These are phyloP conservation scores for Acanthurus tractus DNA, from an alignment of 2,797 vertebrate genomes.

Conservation along the genomic window DNA sequence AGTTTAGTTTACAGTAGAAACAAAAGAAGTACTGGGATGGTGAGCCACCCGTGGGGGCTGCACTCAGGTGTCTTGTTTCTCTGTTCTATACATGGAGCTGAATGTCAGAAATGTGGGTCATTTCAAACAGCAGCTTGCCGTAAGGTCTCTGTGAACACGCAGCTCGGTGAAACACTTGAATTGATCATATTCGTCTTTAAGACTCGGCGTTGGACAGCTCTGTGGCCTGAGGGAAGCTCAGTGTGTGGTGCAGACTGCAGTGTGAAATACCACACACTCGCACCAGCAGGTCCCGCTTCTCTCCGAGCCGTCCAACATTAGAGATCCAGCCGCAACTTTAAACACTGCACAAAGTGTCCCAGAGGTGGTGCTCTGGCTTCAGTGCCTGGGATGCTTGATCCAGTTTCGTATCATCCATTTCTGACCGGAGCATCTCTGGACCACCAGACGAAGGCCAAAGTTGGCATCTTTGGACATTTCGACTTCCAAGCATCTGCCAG, in stretches of 20 bases:
- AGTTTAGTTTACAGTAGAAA: constrained; percentile 63
- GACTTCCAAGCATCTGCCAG: constrained; percentile 95
- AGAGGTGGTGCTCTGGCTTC: constrained; percentile 67
- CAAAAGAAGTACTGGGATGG: constrained; percentile 38
- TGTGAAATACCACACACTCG: constrained; percentile 56
- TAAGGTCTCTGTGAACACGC: constrained; percentile 53
- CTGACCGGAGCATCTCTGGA: constrained; percentile 97
- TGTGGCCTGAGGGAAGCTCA: constrained; percentile 62
- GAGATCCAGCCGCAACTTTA: constrained; percentile 50
- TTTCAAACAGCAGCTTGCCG: constrained; percentile 48
- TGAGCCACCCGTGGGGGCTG: constrained; percentile 32
- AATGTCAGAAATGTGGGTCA: constrained; percentile 56
- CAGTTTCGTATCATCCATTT: constrained; percentile 99
- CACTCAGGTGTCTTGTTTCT: constrained; percentile 43
- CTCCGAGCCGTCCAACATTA: constrained; percentile 49
- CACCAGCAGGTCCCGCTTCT: constrained; percentile 37
- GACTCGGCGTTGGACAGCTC: constrained; percentile 59
- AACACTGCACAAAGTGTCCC: constrained; percentile 43
- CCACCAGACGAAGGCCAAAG: constrained; percentile 95
- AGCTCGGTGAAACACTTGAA: constrained; percentile 42
- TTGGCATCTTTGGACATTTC: constrained; percentile 98
- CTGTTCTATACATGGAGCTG: constrained; percentile 70
- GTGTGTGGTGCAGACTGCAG: constrained; percentile 37
- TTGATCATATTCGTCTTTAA: constrained; percentile 72
- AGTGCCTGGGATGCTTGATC: constrained; percentile 93